Percentiles rank a stretch among this genome's conserved stretches.
phyloP scores from a whole-genome alignment of 2,113 vertebrate genomes.

The Colistium nudipinnis region DNA sequence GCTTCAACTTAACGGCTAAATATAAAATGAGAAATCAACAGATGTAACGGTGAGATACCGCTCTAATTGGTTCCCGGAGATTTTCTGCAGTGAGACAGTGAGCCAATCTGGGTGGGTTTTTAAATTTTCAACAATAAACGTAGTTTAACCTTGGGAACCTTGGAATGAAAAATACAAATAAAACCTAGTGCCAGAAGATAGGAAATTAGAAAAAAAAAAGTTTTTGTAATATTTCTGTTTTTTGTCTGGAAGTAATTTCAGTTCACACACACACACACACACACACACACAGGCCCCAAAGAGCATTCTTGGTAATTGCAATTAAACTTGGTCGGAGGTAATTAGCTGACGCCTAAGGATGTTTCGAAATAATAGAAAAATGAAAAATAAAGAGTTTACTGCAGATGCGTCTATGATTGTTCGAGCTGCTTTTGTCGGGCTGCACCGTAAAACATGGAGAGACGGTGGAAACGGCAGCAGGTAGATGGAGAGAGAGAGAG shows the following conservation, averaged over 20 bases:
- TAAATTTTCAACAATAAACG: background rate
- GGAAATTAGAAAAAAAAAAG: slow-evolving; percentile 14
- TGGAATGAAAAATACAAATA: slow-evolving; percentile 6
- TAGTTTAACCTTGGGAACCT: background rate
- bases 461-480: slow-evolving; percentile 25
- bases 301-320: slow-evolving; percentile 24
- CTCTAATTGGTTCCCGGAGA: slow-evolving; percentile 28
- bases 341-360: slow-evolving; percentile 23
- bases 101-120: background rate
- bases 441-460: slow-evolving; percentile 1
- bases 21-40: slow-evolving; percentile 37
- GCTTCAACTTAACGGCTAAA: slow-evolving; percentile 29
- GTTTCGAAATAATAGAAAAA: background rate
- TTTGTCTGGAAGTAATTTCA: background rate
- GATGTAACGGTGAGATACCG: slow-evolving; percentile 39
- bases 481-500: slow-evolving; percentile 4
- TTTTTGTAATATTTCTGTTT: slow-evolving; percentile 15
- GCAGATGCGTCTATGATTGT: slow-evolving; percentile 11
- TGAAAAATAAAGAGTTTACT: background rate
- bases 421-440: slow-evolving; percentile 24
- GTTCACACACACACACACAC: slow-evolving; percentile 1
- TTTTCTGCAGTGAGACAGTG: background rate
- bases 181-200: background rate
- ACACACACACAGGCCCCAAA: background rate
- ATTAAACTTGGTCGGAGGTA: slow-evolving; percentile 38